Evolutionary conservation across 2,797 vertebrate genomes (phyloP), one percentile per base, ranked within the genome.

Genomic region (Sphaeramia orbicularis): DNA sequence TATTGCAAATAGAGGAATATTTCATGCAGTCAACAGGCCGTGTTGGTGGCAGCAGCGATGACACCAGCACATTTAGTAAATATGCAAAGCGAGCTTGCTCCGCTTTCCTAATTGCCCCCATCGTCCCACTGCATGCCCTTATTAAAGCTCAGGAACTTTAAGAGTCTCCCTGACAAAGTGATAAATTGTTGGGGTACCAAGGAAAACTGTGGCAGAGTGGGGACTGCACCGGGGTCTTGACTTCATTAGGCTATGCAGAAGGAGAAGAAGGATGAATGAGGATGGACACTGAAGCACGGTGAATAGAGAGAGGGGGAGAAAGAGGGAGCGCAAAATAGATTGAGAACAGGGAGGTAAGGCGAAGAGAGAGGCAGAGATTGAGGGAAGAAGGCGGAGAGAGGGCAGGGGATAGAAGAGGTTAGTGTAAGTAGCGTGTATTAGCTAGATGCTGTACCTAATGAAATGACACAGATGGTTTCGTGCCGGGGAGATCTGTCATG

Each of bases 1-100:
- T 97, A 96, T 91, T 94, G 95, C 95, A 96, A 96, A 97, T 97
- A 97, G 95, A 98, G 95, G 94, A 97, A 98, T 98, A 98, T 98
- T 96, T 98, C 96, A 99, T 95, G 95, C 93, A 97, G 96, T 96
- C 96, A 98, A 98, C 95, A 96, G 96, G 96, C 96, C 95, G 87
- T 95, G 96, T 94, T 97, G 94, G 95, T 84, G 76, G 87, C 61
- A 19, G 82, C 66, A 70, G 57, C 94, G 93, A 94, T 96, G 96
- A 97, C 96, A 96, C 94, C 94, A 93, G 76, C 53, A 93, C 95
- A 96, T 97, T 98, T 96, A 96, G 97, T 97, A 98, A 99, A 98
- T 98, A 98, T 98, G 97, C 96, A 98, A 97, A 97, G 94, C 89
- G 68, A 66, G 95, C 95, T 95, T 92, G 94, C 93, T 96, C 85